Evolutionary conservation across 2,797 vertebrate species (phyloP), one percentile per base, ranked within the genome.

Genomic region (Hypotaenidia philippensis): DNA sequence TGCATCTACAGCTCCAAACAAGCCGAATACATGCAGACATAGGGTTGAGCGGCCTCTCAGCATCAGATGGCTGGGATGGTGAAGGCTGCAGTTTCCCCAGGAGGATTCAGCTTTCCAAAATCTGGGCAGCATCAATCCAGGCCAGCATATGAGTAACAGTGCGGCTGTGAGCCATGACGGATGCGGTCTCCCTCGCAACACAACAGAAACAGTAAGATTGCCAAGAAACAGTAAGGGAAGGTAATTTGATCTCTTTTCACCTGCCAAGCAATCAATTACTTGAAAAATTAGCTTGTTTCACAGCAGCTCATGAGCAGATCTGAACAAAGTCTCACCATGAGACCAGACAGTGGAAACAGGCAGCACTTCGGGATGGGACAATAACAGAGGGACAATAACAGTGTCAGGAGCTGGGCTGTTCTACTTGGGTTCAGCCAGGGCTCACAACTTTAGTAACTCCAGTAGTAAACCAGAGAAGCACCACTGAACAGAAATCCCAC

Each of bases 131-230:
- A 4, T 1, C 61, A 65, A 78, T 80, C 79, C 65, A 38, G 64
- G 76, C 72, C 88, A 95, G 77, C 59, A 23, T 15, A 81, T 90
- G 94, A 96, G 65, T 97, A 91, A 95, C 29, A 86, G 53, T 1
- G 6, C 2, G 3, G 87, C 91, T 81, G 29, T 17, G 57, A 95
- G 93, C 87, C 82, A 36, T 5, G 57, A 71, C 57, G 76, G 87
- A 91, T 91, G 83, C 57, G 17, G 27, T 96, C 87, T 57, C 89
- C 93, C 72, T 93, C 27, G 0, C 79, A 94, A 97, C 87, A 69
- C 79, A 95, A 94, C 65, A 95, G 91, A 83, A 95, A 95, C 87
- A 93, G 40, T 26, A 40, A 59, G 38, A 90, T 10, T 60, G 94
- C 93, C 93, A 94, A 88, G 76, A 91, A 87, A 93, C 25, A 52